A percentile compares a stretch with the other conserved stretches of the same genome.
Conservation (phyloP, 2,888 invertebrate genomes). For the Odontothrips loti region DNA sequence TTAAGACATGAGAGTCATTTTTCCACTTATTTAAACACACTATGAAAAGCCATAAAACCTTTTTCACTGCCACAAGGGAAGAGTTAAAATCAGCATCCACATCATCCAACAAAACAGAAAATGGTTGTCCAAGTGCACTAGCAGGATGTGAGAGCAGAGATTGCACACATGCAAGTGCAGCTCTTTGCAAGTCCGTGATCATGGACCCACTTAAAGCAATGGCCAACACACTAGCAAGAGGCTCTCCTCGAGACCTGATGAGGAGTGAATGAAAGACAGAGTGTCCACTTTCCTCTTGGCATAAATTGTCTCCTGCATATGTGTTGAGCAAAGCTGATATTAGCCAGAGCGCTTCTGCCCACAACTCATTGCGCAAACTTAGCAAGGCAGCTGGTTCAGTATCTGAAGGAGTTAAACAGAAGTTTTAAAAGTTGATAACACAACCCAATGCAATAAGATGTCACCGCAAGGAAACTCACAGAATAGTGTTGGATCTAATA, state of each 20-base stretch:
- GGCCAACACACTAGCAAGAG: slow-evolving; percentile 8
- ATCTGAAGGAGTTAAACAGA: slow-evolving; percentile 42
- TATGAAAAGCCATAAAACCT: neutral
- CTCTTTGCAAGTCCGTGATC: neutral
- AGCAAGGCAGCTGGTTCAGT: slow-evolving; percentile 45
- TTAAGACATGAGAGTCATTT: too few species aligned
- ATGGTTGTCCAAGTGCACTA: neutral
- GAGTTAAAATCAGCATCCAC: slow-evolving; percentile 1
- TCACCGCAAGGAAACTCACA: slow-evolving; percentile 44
- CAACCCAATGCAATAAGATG: neutral
- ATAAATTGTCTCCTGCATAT: slow-evolving; percentile 34
- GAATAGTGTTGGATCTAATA: slow-evolving; percentile 48
- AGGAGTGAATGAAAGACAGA: neutral
- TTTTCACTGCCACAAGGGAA: neutral
- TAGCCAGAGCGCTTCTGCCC: slow-evolving; percentile 51
- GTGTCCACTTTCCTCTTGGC: neutral
- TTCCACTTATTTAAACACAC: neutral
- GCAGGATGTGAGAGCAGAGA: neutral
- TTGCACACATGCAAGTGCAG: neutral
- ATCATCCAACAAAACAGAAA: neutral
- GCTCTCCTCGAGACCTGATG: slow-evolving; percentile 1
- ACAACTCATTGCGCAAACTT: slow-evolving; percentile 50
- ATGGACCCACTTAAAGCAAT: neutral
- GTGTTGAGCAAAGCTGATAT: slow-evolving; percentile 46
- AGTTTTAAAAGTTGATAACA: neutral